phyloP scores from a whole-genome alignment of 2,113 vertebrate species.

The Macroglossus sobrinus region DNA sequence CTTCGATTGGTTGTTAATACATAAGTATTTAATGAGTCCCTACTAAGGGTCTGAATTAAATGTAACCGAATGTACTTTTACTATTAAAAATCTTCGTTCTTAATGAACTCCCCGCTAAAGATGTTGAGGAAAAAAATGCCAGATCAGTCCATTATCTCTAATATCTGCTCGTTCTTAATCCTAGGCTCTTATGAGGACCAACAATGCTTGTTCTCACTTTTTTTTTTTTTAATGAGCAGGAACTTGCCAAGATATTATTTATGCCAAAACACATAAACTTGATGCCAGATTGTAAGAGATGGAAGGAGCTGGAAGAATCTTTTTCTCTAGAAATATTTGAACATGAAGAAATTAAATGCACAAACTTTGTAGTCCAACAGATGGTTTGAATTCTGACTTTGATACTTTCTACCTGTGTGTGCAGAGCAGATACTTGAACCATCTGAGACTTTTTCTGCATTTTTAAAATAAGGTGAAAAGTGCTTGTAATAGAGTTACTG shows the following conservation, averaged over 20 bases:
- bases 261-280: constrained; percentile 21
- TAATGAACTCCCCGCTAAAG: constrained; percentile 26
- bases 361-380: not conserved
- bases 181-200: not conserved
- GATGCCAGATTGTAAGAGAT: not conserved
- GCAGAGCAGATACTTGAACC: not conserved
- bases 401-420: not conserved
- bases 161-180: constrained; percentile 4
- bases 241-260: constrained; percentile 37
- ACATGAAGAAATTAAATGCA: not conserved
- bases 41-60: constrained; percentile 12
- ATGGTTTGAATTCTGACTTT: constrained; percentile 7
- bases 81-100: not conserved
- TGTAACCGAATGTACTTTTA: constrained; percentile 37
- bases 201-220: not conserved
- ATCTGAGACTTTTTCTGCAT: not conserved
- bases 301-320: not conserved
- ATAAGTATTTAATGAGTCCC: constrained; percentile 29
- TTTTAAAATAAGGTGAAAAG: not conserved
- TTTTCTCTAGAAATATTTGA: constrained; percentile 35
- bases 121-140: constrained; percentile 22
- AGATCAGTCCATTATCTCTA: constrained; percentile 30
- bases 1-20: constrained; percentile 34
- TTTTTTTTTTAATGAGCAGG: constrained; percentile 13
- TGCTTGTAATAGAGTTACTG: not conserved